Base-by-base conservation (phyloP, 1,140 invertebrate genomes). In the Lycorma delicatula region DNA sequence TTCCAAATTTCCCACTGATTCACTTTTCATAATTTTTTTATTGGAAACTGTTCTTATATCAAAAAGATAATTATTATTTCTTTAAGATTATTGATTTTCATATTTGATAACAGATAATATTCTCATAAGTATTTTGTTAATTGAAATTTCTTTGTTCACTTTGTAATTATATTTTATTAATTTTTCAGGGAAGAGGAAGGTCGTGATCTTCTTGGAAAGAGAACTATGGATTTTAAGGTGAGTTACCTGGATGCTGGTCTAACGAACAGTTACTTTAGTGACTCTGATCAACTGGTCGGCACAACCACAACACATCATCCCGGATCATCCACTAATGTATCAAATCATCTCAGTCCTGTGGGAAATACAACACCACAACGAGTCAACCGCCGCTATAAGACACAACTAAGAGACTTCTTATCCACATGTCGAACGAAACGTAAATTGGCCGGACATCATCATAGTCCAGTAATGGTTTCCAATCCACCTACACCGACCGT, bases 151-250 rank as follows among this genome's bases (percentile, higher is more conserved):
- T n/a, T n/a, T n/a, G n/a, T n/a, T n/a, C n/a, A n/a, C n/a, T n/a
- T n/a, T n/a, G n/a, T n/a, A n/a, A n/a, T n/a, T n/a, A n/a, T n/a
- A 47, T 48, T 18, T 13, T 44, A 49, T 36, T 48, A 44, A 48
- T 51, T 53, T 79, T 79, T 18, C 75, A 96, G 93, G 85, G 94
- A 98, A 71, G 96, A 98, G 75, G 96, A 98, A 80, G 96, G 95
- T 12, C 82, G 92, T 54, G 95, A 98, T 76, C 74, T 98, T 28
- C 80, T 97, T 7, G 92, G 93, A 6, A 98, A 98, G 73, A 82
- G 96, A 54, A 98, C 94, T 1, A 97, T 97, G 89, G 95, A 98
- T 72, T 98, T 98, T 70, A 98, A 98, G 81, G 92, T 97, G 18
- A 97, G 93, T 66, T 98, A 98, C 71, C 77, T 94, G 64, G 93